phyloP scores from a whole-genome alignment of 1,140 invertebrate species.

The Megalonaias nervosa region DNA sequence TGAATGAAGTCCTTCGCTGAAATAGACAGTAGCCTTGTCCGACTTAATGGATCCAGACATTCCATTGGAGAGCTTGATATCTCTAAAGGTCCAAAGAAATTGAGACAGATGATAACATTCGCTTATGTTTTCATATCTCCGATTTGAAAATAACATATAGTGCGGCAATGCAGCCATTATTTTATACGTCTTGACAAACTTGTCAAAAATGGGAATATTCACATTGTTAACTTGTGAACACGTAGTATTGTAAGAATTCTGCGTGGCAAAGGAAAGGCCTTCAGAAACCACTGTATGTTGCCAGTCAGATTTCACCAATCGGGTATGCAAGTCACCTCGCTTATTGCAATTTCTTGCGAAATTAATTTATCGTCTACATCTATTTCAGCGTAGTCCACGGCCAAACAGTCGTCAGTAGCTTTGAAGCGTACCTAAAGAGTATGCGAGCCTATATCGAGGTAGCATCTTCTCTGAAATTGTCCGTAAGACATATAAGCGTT shows the following conservation, averaged over 20 bases:
- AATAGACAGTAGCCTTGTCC: conserved; percentile 12
- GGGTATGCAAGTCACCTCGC: conserved; percentile 18
- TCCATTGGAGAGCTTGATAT: background rate
- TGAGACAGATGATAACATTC: conserved; percentile 39
- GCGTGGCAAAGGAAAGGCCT: conserved; percentile 23
- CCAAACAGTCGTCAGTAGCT: conserved; percentile 27
- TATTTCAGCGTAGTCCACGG: conserved; percentile 18
- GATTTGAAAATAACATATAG: conserved; percentile 35
- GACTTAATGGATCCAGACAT: conserved; percentile 1
- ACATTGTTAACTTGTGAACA: conserved; percentile 45
- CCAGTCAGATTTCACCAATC: conserved; percentile 16
- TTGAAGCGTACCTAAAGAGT: conserved; percentile 23
- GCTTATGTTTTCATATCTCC: conserved; percentile 19
- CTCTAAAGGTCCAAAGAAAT: too few relatives aligned
- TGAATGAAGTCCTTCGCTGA: too few relatives aligned
- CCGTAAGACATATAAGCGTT: conserved; percentile 23
- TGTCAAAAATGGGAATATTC: conserved; percentile 39
- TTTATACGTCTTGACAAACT: conserved; percentile 20
- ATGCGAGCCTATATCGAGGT: conserved; percentile 18
- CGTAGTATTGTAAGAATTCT: conserved; percentile 26
- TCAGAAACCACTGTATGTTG: conserved; percentile 4
- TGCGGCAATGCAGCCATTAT: conserved; percentile 41
- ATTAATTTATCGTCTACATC: conserved; percentile 20
- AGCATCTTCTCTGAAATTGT: background rate
- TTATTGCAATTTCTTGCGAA: conserved; percentile 15